Evolutionary conservation across 2,888 invertebrate genomes (phyloP).

Genomic region (Acleris cristana): DNA sequence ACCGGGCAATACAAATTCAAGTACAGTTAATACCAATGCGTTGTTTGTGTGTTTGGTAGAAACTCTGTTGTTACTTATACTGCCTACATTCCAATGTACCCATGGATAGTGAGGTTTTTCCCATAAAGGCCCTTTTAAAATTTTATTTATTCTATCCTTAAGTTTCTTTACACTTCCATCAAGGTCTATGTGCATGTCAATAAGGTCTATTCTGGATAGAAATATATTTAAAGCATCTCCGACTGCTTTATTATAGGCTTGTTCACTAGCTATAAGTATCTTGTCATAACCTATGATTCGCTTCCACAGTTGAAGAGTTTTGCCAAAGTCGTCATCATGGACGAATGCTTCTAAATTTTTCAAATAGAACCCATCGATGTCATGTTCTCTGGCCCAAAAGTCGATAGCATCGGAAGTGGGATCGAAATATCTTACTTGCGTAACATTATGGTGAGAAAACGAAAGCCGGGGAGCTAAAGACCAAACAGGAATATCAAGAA

Average conservation of each 20-base stretch:
- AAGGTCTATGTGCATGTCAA: constrained; percentile 87
- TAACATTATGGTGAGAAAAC: constrained; percentile 57
- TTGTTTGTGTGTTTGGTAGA: constrained; percentile 84
- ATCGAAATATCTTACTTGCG: constrained; percentile 58
- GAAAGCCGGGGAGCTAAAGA: constrained; percentile 64
- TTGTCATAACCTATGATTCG: constrained; percentile 84
- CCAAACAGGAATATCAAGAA: constrained; percentile 89
- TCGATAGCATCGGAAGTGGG: constrained; percentile 67
- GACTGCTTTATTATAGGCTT: constrained; percentile 75
- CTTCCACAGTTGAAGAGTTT: constrained; percentile 87
- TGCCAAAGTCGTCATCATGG: constrained; percentile 83
- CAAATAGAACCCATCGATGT: constrained; percentile 95
- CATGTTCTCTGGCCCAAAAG: constrained; percentile 82
- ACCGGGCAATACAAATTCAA: constrained; percentile 93
- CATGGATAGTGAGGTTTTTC: constrained; percentile 87
- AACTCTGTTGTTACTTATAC: constrained; percentile 85
- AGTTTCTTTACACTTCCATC: constrained; percentile 82
- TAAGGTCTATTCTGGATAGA: constrained; percentile 87
- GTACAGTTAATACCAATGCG: constrained; percentile 86
- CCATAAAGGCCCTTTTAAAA: constrained; percentile 85
- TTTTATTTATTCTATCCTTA: constrained; percentile 82
- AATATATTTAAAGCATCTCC: constrained; percentile 82
- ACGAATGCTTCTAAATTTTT: constrained; percentile 89
- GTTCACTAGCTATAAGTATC: constrained; percentile 87
- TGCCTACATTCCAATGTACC: constrained; percentile 92